Percentiles rank a stretch among this genome's conserved stretches.
phyloP scores from a whole-genome alignment of 1,140 invertebrate species.

The Zaprionus tsacasi region DNA sequence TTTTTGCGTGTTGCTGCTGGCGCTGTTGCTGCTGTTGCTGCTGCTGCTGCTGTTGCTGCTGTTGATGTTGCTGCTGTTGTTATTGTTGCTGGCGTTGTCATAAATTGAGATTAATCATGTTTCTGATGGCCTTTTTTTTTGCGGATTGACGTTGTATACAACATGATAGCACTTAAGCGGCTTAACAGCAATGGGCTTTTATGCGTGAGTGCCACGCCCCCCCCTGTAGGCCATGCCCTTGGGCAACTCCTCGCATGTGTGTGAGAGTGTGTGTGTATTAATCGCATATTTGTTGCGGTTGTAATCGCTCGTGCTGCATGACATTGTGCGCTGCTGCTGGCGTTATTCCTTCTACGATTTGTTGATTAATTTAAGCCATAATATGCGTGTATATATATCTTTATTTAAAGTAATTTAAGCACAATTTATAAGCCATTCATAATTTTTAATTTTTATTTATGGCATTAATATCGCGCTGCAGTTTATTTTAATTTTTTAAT shows the following conservation, averaged over 20 bases:
- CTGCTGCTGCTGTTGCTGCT: background rate
- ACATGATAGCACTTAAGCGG: conserved; percentile 66
- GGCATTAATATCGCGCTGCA: background rate
- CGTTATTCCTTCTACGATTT: conserved; percentile 36
- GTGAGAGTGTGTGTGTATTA: background rate
- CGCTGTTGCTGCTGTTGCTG: background rate
- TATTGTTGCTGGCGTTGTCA: conserved; percentile 58
- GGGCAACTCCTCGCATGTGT: background rate
- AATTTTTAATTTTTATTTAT: conserved; percentile 37
- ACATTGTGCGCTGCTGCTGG: background rate
- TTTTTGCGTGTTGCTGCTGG: background rate
- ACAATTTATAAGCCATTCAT: conserved; percentile 11
- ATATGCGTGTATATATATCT: background rate
- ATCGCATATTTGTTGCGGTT: conserved; percentile 24
- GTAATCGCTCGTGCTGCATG: conserved; percentile 15
- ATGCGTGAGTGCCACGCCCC: conserved; percentile 8
- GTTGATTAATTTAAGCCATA: conserved; percentile 34
- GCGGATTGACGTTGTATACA: conserved; percentile 54
- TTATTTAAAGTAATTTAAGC: background rate
- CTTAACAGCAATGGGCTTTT: conserved; percentile 48
- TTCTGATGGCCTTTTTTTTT: conserved; percentile 56
- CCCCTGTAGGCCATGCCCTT: background rate
- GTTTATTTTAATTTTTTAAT: background rate
- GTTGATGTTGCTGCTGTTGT: conserved; percentile 17
- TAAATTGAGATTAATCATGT: conserved; percentile 82